Conservation (phyloP, 2,797 vertebrate genomes). For the Fistularia commersonii region DNA sequence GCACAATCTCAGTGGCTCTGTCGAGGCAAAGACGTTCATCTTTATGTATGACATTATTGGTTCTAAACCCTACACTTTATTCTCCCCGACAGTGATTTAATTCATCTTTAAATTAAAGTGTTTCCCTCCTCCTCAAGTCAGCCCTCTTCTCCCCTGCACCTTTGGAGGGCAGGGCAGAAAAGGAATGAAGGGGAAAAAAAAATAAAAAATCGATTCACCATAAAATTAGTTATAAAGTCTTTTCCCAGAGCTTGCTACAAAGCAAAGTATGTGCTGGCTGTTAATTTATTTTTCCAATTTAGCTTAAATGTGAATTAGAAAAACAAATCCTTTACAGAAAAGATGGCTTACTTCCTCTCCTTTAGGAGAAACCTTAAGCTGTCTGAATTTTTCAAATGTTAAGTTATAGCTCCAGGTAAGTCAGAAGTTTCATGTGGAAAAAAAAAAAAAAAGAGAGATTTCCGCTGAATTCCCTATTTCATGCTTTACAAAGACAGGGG, state of each 20-base stretch:
- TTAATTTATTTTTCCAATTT: constrained; percentile 70
- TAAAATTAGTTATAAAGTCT: constrained; percentile 72
- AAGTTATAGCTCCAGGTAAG: too few relatives aligned
- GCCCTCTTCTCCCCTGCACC: constrained; percentile 40
- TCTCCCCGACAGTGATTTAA: constrained; percentile 69
- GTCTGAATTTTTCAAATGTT: constrained; percentile 5
- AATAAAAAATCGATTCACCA: constrained; percentile 66
- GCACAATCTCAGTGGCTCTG: constrained; percentile 41
- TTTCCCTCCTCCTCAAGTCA: constrained; percentile 28
- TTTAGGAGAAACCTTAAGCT: constrained; percentile 41
- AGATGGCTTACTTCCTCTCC: constrained; percentile 55
- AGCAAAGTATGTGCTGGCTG: constrained; percentile 46
- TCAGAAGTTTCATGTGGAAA: too few relatives aligned
- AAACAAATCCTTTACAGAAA: constrained; percentile 57
- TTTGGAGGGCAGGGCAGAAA: constrained; percentile 43
- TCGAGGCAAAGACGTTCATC: constrained; percentile 52
- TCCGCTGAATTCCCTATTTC: too few relatives aligned
- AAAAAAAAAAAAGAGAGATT: too few relatives aligned
- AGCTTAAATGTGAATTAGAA: constrained; percentile 70
- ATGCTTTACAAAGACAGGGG: too few relatives aligned
- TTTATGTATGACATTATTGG: constrained; percentile 66
- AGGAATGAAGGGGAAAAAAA: constrained; percentile 2
- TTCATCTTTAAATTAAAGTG: constrained; percentile 68
- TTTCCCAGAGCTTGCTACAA: constrained; percentile 50
- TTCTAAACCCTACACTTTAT: constrained; percentile 63